Conservation (phyloP, 2,113 vertebrate genomes). For the Microcebus griseorufus region DNA sequence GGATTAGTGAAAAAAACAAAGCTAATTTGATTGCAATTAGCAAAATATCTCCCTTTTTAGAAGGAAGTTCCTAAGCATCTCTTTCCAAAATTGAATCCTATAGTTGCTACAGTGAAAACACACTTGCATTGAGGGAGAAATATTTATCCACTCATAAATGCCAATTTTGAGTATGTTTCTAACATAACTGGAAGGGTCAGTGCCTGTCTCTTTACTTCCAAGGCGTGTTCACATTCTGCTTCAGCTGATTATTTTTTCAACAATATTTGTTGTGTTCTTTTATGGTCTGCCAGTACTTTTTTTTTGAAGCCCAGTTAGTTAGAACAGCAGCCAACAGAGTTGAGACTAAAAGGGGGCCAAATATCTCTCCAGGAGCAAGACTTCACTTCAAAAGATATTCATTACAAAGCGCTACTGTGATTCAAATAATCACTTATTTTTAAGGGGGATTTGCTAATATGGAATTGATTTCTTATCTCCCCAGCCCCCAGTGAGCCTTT, state of each 20-base stretch:
- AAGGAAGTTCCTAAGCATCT: conserved; percentile 53
- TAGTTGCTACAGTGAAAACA: conserved; percentile 61
- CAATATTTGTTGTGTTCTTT: conserved; percentile 89
- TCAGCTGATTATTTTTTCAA: conserved; percentile 90
- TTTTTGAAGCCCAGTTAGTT: conserved; percentile 84
- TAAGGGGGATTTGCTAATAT: conserved; percentile 80
- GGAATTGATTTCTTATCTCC: conserved; percentile 85
- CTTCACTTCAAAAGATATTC: conserved; percentile 85
- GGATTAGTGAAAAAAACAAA: conserved; percentile 74
- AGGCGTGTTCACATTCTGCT: conserved; percentile 87
- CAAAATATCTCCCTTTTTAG: conserved; percentile 52
- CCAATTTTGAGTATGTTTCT: conserved; percentile 66
- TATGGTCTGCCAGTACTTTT: conserved; percentile 88
- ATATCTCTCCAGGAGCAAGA: conserved; percentile 85
- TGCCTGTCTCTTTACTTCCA: conserved; percentile 81
- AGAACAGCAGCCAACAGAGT: conserved; percentile 83
- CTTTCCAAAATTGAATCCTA: conserved; percentile 61
- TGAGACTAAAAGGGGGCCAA: conserved; percentile 81
- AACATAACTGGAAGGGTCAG: conserved; percentile 58
- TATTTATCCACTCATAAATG: conserved; percentile 75
- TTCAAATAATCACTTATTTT: conserved; percentile 79
- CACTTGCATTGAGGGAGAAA: conserved; percentile 57
- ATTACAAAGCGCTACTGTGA: conserved; percentile 83
- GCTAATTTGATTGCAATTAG: conserved; percentile 65
- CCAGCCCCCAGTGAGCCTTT: conserved; percentile 96